phyloP scores from a whole-genome alignment of 2,888 invertebrate genomes.

The Sclerodermus sp. region DNA sequence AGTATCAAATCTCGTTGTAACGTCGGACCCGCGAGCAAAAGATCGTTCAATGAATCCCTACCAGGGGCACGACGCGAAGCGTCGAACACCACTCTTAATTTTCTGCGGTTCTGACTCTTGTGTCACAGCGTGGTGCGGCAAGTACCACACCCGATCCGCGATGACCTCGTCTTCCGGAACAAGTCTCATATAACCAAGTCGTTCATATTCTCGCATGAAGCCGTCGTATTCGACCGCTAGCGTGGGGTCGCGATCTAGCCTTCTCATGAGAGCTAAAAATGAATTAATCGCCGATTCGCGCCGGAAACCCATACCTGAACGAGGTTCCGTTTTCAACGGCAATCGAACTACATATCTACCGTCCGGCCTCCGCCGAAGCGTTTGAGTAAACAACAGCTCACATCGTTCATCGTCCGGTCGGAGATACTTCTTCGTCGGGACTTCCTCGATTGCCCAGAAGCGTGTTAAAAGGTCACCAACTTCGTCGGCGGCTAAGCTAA shows the following conservation, averaged over 20 bases:
- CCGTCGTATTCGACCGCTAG: background rate
- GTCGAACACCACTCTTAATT: constrained; percentile 8
- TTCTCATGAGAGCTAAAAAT: background rate
- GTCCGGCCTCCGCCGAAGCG: background rate
- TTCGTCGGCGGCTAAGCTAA: background rate
- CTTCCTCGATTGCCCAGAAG: background rate
- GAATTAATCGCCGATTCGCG: background rate
- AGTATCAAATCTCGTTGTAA: constrained; percentile 5
- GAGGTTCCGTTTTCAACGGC: background rate
- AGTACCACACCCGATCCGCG: background rate
- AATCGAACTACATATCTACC: background rate
- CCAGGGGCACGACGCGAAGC: constrained; percentile 7
- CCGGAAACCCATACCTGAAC: too few species aligned
- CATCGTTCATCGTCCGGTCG: background rate
- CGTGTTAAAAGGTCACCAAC: background rate
- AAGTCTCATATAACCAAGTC: background rate
- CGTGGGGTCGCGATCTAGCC: background rate
- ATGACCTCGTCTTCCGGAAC: background rate
- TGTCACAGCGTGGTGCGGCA: background rate
- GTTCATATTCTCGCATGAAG: background rate
- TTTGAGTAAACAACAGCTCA: background rate
- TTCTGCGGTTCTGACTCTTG: too few species aligned
- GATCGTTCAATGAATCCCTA: constrained; percentile 10
- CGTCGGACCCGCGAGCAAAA: constrained; percentile 5
- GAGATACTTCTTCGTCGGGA: background rate